Evolutionary conservation across 2,113 vertebrate genomes (phyloP).

Genomic region (Enhydra lutris): DNA sequence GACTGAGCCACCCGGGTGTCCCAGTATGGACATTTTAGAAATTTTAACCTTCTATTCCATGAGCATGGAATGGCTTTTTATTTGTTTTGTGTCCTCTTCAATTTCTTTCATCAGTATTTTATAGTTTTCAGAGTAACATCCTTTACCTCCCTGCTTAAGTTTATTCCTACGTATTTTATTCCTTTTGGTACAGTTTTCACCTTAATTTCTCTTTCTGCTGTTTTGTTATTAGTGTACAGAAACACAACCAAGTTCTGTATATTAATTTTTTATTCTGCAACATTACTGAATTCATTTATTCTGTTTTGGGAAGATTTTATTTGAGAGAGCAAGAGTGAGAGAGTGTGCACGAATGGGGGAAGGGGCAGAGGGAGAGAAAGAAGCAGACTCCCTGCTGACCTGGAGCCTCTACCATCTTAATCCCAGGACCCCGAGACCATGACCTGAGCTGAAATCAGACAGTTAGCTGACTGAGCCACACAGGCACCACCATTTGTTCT

Average conservation of each 20-base stretch:
- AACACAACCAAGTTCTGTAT: neutral
- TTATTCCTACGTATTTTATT: neutral
- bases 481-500: neutral
- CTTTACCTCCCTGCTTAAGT: neutral
- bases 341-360: neutral
- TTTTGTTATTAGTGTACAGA: neutral
- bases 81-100: neutral
- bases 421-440: too few species aligned
- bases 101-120: neutral
- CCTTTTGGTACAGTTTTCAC: neutral
- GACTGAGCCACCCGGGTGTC: too few species aligned
- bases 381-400: neutral
- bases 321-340: neutral
- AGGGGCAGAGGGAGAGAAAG: neutral
- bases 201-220: neutral
- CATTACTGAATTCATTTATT: neutral
- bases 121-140: neutral
- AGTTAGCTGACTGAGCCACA: too few species aligned
- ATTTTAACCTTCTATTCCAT: neutral
- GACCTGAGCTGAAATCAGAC: too few species aligned
- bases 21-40: neutral
- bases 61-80: neutral
- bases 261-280: neutral
- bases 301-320: neutral
- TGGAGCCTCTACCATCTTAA: fast-evolving